Evolutionary conservation across 1,140 invertebrate species (phyloP), one percentile per base, ranked within the genome.

Genomic region (Drosophila sulfurigaster): DNA sequence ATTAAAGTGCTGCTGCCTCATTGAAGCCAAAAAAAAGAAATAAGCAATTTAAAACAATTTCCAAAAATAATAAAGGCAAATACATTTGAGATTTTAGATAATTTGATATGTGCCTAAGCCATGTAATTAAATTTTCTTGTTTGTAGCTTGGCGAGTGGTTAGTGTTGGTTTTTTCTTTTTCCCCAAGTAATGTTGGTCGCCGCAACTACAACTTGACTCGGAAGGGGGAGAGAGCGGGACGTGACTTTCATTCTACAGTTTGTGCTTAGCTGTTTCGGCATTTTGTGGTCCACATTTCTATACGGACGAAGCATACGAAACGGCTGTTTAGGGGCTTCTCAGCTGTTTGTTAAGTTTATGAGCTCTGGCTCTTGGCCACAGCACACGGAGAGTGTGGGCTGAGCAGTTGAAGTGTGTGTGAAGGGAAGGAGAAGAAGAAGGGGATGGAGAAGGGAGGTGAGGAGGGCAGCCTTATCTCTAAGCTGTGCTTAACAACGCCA

Each of bases 271-370:
- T 66, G 51, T 58, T 49, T 32, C 16, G 57, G 65, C 35, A 74
- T 62, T 69, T 69, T 54, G 41, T 64, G 64, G 62, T 51, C 30
- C 59, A 25, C 20, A 63, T 63, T 57, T 38, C 51, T 54, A 15
- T 35, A 25, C 51, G 35, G 28, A 32, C 59, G 59, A 20, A 30
- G 51, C 41, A 32, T 30, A 30, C 25, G 41, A 56, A 57, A 52
- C 25, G 49, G 58, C 48, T 69, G 48, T 71, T 71, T 30, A 45
- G 65, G 30, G 48, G 71, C 57, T 68, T 67, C 64, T 60, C 48
- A 73, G 71, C 71, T 62, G 65, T 69, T 62, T 60, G 46, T 74
- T 48, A 68, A 54, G 51, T 60, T 68, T 68, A 73, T 62, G 67
- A 54, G 58, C 15, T 54, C 20, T 25, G 20, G 45, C 13, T 30